Percentiles rank a stretch among this genome's conserved stretches.
Conservation (phyloP, 2,113 vertebrate genomes). For the Ancistrus triradiatus region DNA sequence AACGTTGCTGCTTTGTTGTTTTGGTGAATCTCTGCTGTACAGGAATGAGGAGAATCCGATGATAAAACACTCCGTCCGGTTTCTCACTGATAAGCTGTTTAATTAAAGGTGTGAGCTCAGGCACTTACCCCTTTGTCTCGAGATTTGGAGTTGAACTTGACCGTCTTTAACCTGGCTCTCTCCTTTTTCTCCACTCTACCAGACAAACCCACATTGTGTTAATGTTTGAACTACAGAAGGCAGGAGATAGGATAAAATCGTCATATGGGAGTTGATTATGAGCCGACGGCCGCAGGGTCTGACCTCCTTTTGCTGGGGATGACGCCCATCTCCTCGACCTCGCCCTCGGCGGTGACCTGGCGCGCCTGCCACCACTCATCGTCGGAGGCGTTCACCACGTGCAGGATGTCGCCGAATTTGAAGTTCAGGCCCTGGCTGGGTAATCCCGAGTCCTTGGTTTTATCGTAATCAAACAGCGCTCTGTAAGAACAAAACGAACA, state of each 20-base stretch:
- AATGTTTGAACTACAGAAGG: no score
- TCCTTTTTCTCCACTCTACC: constrained; percentile 99
- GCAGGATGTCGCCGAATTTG: constrained; percentile 93
- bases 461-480: constrained; percentile 97
- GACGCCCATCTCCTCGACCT: constrained; percentile 92
- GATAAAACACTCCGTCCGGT: no score
- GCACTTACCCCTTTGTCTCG: constrained; percentile 93
- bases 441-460: constrained; percentile 91
- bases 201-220: no score
- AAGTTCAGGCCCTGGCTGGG: constrained; percentile 96
- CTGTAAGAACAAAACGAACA: no score
- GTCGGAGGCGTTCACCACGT: constrained; percentile 93
- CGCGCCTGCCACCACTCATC: constrained; percentile 98
- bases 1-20: no score
- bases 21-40: no score
- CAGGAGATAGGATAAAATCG: no score
- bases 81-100: no score
- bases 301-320: constrained; percentile 97
- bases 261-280: not conserved
- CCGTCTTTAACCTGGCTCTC: constrained; percentile 92
- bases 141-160: constrained; percentile 96
- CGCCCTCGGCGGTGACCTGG: constrained; percentile 82
- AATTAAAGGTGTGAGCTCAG: not conserved
- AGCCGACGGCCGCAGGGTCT: constrained; percentile 27
- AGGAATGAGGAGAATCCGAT: no score